Conservation (phyloP, 2,888 invertebrate species). For the Tortrix viridana region DNA sequence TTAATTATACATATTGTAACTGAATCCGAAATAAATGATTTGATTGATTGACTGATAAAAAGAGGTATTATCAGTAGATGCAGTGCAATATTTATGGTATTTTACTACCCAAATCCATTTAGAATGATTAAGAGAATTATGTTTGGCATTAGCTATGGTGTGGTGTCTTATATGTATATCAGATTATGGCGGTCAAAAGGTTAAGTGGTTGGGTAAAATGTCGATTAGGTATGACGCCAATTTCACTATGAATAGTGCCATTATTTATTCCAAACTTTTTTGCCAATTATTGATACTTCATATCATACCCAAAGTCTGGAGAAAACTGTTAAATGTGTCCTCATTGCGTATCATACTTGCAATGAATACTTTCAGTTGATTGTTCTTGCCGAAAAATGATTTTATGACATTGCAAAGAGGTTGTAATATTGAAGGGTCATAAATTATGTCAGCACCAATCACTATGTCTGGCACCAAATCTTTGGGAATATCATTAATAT, state of each 20-base stretch:
- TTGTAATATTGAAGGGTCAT: slow-evolving; percentile 69
- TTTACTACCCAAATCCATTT: too few relatives aligned
- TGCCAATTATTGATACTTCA: slow-evolving; percentile 38
- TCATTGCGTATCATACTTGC: slow-evolving; percentile 85
- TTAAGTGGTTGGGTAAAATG: too few relatives aligned
- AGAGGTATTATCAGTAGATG: too few relatives aligned
- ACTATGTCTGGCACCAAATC: slow-evolving; percentile 65
- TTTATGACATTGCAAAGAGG: slow-evolving; percentile 63
- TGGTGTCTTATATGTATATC: too few relatives aligned
- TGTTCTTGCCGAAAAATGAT: slow-evolving; percentile 58
- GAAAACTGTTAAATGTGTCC: slow-evolving; percentile 85
- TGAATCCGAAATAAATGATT: too few relatives aligned
- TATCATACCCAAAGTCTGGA: slow-evolving; percentile 82
- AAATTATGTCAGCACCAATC: slow-evolving; percentile 75
- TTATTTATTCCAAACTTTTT: slow-evolving; percentile 17
- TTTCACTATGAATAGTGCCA: not conserved
- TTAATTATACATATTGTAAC: too few relatives aligned
- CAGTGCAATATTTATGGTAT: too few relatives aligned
- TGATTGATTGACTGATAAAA: too few relatives aligned
- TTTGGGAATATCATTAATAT: slow-evolving; percentile 48
- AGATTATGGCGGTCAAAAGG: too few relatives aligned
- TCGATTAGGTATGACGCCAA: too few relatives aligned
- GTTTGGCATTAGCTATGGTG: too few relatives aligned
- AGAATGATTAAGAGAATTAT: too few relatives aligned
- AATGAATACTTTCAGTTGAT: slow-evolving; percentile 61